Evolutionary conservation across 2,797 vertebrate species (phyloP), one percentile per base, ranked within the genome.

Genomic region (Apogon hyalosoma): DNA sequence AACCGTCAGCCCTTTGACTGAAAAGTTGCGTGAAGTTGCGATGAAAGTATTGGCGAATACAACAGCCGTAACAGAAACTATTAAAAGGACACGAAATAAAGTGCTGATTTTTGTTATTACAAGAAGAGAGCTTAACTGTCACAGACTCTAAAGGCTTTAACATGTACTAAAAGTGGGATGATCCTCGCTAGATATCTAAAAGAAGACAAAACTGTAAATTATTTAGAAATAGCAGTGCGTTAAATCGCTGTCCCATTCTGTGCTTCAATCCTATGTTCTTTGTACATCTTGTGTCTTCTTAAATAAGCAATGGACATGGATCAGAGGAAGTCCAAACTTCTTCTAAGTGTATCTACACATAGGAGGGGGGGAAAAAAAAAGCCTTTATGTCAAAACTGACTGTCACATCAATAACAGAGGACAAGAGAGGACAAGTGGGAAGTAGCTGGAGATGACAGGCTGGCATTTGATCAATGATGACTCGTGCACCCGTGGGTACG

Each of bases 401-500:
- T 49, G 54, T 50, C 70, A 19, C 77, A 53, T 84, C 73, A 65
- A 69, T 67, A 69, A 60, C 49, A 41, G 53, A 71, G 47, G 63
- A 81, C 41, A 45, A 49, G 50, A 49, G 52, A 73, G 64, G 73
- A 59, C 63, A 60, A 70, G 64, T 11, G 3, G 18, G 33, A 33
- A 69, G 57, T 6, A 61, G 82, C 77, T 55, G 49, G 52, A 65
- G 73, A 58, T 16, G 79, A 79, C 71, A 59, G 80, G 61, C 56
- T 85, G 85, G 82, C 84, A 77, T 85, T 81, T 87, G 76, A 90
- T 89, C 80, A 63, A 57, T 79, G 77, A 72, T 73, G 78, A 89
- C 78, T 76, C 45, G 46, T 41, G 65, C 69, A 73, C 69, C 58
- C 80, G 43, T 63, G 80, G 66, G 82, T 55, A 19, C 77, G 45